Conservation (phyloP, 2,888 invertebrate genomes). For the Timandra comae region DNA sequence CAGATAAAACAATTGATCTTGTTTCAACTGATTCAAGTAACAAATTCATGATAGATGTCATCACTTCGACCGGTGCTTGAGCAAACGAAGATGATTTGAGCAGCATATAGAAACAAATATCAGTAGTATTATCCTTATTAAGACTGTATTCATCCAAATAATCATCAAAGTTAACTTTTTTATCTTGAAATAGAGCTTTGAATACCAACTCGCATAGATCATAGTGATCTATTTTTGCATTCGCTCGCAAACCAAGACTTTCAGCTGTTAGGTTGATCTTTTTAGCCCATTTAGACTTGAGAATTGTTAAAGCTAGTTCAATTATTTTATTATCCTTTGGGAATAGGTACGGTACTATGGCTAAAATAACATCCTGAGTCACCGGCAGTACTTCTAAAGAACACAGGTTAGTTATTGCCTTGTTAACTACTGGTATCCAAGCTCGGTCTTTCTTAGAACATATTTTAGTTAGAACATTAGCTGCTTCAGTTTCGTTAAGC, state of each 20-base stretch:
- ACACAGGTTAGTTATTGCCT: constrained; percentile 67
- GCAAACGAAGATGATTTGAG: constrained; percentile 62
- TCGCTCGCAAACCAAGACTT: constrained; percentile 23
- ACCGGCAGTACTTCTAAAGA: constrained; percentile 55
- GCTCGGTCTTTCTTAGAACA: constrained; percentile 55
- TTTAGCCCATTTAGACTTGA: constrained; percentile 54
- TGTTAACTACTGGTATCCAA: constrained; percentile 56
- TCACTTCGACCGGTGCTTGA: constrained; percentile 45
- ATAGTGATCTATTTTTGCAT: constrained; percentile 31
- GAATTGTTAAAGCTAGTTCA: constrained; percentile 43
- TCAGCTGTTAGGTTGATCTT: constrained; percentile 39
- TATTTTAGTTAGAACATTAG: constrained; percentile 68
- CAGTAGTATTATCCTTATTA: constrained; percentile 44
- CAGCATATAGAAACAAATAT: constrained; percentile 57
- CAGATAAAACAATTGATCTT: constrained; percentile 44
- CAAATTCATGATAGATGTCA: constrained; percentile 54
- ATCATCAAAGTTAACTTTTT: constrained; percentile 35
- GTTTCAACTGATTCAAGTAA: constrained; percentile 57
- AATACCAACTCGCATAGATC: constrained; percentile 26
- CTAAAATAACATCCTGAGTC: constrained; percentile 75
- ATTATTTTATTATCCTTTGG: constrained; percentile 57
- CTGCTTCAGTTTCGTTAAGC: constrained; percentile 59
- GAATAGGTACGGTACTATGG: constrained; percentile 79
- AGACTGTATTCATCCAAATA: constrained; percentile 42
- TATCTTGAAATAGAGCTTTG: constrained; percentile 45